phyloP scores from a whole-genome alignment of 2,113 vertebrate genomes.

The Mesembrinibis cayennensis region DNA sequence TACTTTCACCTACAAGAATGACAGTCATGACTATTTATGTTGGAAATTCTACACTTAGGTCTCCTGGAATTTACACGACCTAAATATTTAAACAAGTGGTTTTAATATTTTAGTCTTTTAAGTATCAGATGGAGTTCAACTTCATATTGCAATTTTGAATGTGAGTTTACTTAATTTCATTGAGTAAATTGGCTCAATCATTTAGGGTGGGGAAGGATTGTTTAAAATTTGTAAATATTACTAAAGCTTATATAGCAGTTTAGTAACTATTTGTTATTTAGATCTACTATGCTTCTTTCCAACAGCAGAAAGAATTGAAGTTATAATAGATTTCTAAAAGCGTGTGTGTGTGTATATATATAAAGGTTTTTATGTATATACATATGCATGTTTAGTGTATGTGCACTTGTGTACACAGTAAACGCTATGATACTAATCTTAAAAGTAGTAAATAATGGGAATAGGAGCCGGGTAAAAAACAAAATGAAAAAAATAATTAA shows the following conservation, averaged over 20 bases:
- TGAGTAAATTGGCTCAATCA: background rate
- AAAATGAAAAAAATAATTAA: constrained; percentile 68
- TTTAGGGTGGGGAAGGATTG: background rate
- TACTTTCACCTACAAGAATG: constrained; percentile 21
- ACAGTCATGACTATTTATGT: constrained; percentile 17
- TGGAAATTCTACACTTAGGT: background rate
- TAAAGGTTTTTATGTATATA: background rate
- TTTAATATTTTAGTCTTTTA: constrained; percentile 33
- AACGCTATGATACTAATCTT: background rate
- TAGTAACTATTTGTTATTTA: background rate
- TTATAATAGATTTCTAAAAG: background rate
- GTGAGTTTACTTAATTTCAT: background rate
- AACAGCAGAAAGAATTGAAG: background rate
- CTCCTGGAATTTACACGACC: constrained; percentile 26
- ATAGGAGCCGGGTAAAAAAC: constrained; percentile 57
- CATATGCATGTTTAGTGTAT: background rate
- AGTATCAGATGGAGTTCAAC: background rate
- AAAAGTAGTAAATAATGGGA: constrained; percentile 64
- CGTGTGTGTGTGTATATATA: rapidly evolving
- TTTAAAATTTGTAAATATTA: background rate
- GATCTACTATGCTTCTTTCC: background rate
- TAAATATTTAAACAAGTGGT: constrained; percentile 41
- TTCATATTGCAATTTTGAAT: background rate
- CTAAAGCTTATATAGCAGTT: background rate
- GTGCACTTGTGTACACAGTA: background rate